Base-by-base conservation (phyloP, 1,140 invertebrate species). In the Zaprionus lachaisei region DNA sequence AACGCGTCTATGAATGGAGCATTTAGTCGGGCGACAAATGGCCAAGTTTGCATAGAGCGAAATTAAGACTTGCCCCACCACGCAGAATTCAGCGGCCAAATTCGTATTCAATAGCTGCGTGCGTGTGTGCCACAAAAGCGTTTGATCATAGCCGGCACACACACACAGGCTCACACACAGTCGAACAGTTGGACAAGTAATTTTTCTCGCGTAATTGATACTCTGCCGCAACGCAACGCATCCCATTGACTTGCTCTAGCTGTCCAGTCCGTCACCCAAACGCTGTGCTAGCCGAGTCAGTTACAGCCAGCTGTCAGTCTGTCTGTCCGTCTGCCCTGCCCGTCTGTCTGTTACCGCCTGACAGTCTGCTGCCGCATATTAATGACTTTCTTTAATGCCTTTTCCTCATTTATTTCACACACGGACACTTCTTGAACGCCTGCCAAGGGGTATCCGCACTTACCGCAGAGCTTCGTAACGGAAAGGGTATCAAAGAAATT, bases 381-480 rank as follows among this genome's bases (percentile, higher is more conserved):
- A 89, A 89, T 90, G 85, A 90, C 85, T 89, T 89, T 90, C 85
- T 89, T 90, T 89, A 89, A 89, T 90, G 85, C 75, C 85, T 89
- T 90, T 89, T 89, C 81, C 84, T 90, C 85, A 89, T 90, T 89
- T 89, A 89, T 90, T 89, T 89, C 81, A 81, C 85, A 84, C 84
- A 76, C 81, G 84, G 81, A 79, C 84, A 87, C 77, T 79, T 80
- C 72, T 80, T 65, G 71, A 72, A 24, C 64, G 67, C 60, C 38
- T 14, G 38, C 17, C 11, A 12, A 11, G 62, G 62, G 76, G 76
- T 37, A 79, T 54, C 58, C 72, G 5, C 24, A 57, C 77, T 87
- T 17, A 24, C 14, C 2, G 41, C 66, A 26, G 31, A 55, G 77
- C 20, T 67, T 81, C 20, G 71, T 15, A 49, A 55, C 61, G 22